Conservation (phyloP, 2,888 invertebrate genomes). For the Laspeyria flexula region DNA sequence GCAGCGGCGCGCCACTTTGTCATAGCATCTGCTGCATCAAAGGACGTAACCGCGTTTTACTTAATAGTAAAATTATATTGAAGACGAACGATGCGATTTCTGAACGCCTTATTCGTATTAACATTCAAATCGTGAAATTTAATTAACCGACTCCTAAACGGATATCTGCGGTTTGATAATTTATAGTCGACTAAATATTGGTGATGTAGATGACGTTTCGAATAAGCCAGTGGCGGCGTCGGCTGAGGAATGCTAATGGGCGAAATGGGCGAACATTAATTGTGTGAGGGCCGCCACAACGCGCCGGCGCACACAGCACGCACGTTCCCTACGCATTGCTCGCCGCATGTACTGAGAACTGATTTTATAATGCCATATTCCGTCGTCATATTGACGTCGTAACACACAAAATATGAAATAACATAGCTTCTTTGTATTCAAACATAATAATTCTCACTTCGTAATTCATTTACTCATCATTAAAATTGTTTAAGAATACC, state of each 20-base stretch:
- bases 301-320: constrained; percentile 37
- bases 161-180: constrained; percentile 56
- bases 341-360: constrained; percentile 29
- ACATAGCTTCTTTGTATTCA: no score
- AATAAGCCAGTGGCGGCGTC: constrained; percentile 57
- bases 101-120: constrained; percentile 42
- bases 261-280: constrained; percentile 68
- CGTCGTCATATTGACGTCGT: not conserved
- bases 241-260: constrained; percentile 71
- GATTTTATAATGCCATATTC: constrained; percentile 41
- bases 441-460: not conserved
- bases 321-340: constrained; percentile 9
- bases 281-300: constrained; percentile 52
- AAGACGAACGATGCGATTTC: constrained; percentile 33
- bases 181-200: constrained; percentile 65
- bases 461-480: constrained; percentile 17
- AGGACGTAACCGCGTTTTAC: constrained; percentile 52
- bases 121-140: constrained; percentile 56
- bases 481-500: constrained; percentile 54
- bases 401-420: no score
- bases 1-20: constrained; percentile 61
- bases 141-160: constrained; percentile 45
- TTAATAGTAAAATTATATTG: constrained; percentile 55
- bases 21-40: constrained; percentile 64
- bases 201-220: constrained; percentile 65